phyloP scores from a whole-genome alignment of 2,888 invertebrate species.

The Beris morrisii region DNA sequence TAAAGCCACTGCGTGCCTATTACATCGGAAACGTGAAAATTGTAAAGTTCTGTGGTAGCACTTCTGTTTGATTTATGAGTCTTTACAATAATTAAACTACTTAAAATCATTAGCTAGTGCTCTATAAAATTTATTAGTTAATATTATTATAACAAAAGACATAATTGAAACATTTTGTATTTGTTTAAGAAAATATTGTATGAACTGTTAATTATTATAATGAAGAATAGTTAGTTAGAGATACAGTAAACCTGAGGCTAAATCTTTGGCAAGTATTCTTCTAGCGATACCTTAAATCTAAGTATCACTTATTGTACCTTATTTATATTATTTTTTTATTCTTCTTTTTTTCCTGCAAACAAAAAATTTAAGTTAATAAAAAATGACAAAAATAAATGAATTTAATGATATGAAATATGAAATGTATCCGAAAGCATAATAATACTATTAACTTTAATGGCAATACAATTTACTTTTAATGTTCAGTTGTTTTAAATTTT shows the following conservation, averaged over 20 bases:
- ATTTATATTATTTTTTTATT: conserved; percentile 6
- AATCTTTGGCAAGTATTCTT: conserved; percentile 24
- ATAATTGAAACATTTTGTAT: too few relatives aligned
- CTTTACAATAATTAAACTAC: too few relatives aligned
- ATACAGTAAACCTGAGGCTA: conserved; percentile 20
- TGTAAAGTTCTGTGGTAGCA: too few relatives aligned
- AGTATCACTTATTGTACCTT: conserved; percentile 25
- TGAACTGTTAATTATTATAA: not conserved
- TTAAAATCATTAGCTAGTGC: too few relatives aligned
- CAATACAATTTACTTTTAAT: not conserved
- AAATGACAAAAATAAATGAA: not conserved
- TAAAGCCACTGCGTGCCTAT: too few relatives aligned
- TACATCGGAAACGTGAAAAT: too few relatives aligned
- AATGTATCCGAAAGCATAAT: not conserved
- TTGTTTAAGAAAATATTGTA: too few relatives aligned
- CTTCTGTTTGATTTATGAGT: too few relatives aligned
- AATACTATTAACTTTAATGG: not conserved
- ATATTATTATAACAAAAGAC: too few relatives aligned
- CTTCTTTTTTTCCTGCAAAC: conserved; percentile 32
- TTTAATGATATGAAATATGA: not conserved
- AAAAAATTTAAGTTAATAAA: not conserved
- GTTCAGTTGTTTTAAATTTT: conserved; percentile 5
- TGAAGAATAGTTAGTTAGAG: not conserved
- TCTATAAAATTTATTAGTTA: too few relatives aligned
- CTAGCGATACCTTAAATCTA: not conserved